Base-by-base conservation (phyloP, 2,888 invertebrate species). In the Xiphydria camelus region DNA sequence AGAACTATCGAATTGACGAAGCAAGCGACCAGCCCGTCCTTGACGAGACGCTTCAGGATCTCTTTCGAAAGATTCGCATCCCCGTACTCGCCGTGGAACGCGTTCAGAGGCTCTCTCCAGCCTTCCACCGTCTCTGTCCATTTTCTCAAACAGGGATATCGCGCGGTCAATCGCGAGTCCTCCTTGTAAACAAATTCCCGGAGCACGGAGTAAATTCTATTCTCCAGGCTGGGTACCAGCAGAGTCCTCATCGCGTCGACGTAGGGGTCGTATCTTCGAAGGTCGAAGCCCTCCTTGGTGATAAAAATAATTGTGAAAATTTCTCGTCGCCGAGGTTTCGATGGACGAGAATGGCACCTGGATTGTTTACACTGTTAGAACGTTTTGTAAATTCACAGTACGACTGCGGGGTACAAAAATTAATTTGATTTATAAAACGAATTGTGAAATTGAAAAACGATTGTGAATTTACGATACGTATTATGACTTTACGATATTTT, bases 1-100 rank as follows among this genome's bases (percentile, higher is more conserved):
- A 66, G 34, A 19, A 61, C 45, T n/a, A 65, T 40, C 4, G 70
- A 59, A 39, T 71, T 57, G 35, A 63, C 29, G 32, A 73, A 57
- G 32, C 56, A 49, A 20, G 57, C 51, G 6, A 63, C 23, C 25
- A 64, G 39, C 15, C 63, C 59, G 26, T 66, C 56, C 33, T 57
- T 58, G 20, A 58, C 43, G 10, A 51, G 33, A 18, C 53, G 49
- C 38, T 49, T 47, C 14, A 57, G 20, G 10, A 56, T 34, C 15
- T 51, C 57, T 31, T 59, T 53, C 12, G 55, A 19, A 0, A 29
- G 14, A 14, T 29, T 6, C 1, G 15, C 29, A 22, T 49, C 38
- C 19, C 23, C 41, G 39, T 43, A 53, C 34, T 47, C 53, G 5
- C 38, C 25, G 34, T 44, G 55, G 44, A 57, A 48, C 19, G 43